Conservation (phyloP, 1,140 invertebrate genomes). For the Anagrus nilaparvatae region DNA sequence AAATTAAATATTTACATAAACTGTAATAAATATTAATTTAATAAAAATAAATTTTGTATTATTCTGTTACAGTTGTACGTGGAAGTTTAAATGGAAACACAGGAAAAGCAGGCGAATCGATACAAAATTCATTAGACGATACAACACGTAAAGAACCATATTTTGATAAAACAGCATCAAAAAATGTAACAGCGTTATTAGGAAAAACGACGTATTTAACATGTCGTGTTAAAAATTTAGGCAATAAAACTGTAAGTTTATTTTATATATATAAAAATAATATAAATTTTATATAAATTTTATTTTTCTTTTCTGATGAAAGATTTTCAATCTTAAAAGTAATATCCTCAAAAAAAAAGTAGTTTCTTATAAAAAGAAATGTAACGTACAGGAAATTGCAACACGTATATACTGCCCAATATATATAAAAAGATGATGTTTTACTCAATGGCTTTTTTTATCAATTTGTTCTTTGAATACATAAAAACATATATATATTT, state of each 20-base stretch:
- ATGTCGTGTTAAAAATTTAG: constrained; percentile 74
- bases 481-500: no score
- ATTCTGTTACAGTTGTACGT: constrained; percentile 29
- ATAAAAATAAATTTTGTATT: constrained; percentile 1
- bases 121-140: constrained; percentile 34
- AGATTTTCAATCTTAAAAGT: constrained; percentile 14
- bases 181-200: constrained; percentile 71
- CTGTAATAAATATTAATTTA: neutral
- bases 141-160: constrained; percentile 45
- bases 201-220: constrained; percentile 78
- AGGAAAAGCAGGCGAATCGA: constrained; percentile 30
- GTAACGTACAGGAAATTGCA: constrained; percentile 16
- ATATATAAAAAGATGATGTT: no score
- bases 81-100: constrained; percentile 28
- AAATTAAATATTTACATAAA: neutral
- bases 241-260: constrained; percentile 72
- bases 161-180: constrained; percentile 58
- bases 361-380: no score
- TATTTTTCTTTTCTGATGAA: constrained; percentile 13
- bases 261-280: no score
- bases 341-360: no score
- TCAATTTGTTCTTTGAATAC: no score
- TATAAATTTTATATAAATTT: no score
- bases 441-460: no score
- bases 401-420: constrained; percentile 5